Conservation (phyloP, 2,113 vertebrate genomes). For the Aleadryas rufinucha region DNA sequence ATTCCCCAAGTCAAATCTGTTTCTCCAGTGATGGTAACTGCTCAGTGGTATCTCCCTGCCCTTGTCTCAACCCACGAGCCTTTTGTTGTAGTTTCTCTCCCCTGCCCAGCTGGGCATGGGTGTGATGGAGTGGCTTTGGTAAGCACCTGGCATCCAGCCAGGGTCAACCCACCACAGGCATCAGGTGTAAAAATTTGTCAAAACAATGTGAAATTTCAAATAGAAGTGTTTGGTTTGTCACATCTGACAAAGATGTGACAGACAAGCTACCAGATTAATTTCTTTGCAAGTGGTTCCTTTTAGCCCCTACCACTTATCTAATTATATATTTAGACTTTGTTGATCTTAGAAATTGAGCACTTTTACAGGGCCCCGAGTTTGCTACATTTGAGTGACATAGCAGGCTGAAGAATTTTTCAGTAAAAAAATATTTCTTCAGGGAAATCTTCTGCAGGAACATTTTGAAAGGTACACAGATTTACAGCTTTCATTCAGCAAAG, state of each 20-base stretch:
- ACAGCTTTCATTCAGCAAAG: neutral
- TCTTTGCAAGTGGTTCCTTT: neutral
- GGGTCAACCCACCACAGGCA: neutral
- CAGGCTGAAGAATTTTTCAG: neutral
- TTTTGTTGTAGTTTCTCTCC: neutral
- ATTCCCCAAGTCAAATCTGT: rapidly evolving
- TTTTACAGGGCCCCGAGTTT: neutral
- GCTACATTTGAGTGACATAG: neutral
- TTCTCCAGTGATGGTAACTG: neutral
- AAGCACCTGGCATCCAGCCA: neutral
- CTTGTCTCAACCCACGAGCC: rapidly evolving
- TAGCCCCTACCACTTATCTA: neutral
- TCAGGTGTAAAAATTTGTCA: neutral
- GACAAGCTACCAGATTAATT: neutral
- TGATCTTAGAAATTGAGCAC: neutral
- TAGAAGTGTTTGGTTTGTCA: neutral
- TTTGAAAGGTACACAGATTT: neutral
- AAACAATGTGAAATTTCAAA: neutral
- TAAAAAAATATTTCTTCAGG: neutral
- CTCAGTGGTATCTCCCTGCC: neutral
- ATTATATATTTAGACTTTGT: neutral
- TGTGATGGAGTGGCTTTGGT: neutral
- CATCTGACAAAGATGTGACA: neutral
- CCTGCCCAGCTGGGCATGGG: neutral
- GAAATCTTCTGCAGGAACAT: neutral